phyloP scores from a whole-genome alignment of 1,140 invertebrate species.

The Saccostrea cuccullata region DNA sequence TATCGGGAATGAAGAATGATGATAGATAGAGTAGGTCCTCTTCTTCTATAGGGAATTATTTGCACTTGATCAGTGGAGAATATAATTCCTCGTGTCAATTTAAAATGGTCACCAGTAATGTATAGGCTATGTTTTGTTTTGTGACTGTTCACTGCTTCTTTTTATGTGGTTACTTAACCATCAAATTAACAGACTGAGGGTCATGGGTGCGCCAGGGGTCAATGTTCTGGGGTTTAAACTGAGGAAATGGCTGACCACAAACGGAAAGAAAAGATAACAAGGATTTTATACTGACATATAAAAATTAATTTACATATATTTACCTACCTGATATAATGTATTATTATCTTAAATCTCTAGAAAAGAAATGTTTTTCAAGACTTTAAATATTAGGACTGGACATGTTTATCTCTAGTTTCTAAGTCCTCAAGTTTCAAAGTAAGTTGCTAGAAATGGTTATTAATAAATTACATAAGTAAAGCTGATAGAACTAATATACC shows the following conservation, averaged over 20 bases:
- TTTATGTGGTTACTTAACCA: constrained; percentile 30
- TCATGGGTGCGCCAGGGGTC: background rate
- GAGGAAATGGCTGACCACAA: background rate
- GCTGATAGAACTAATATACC: too few relatives aligned
- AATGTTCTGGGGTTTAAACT: background rate
- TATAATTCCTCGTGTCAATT: background rate
- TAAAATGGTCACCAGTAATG: background rate
- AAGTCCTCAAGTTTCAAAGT: too few relatives aligned
- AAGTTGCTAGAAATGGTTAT: too few relatives aligned
- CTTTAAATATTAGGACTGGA: too few relatives aligned
- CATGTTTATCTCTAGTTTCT: too few relatives aligned
- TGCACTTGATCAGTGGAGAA: constrained; percentile 6
- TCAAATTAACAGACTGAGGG: background rate
- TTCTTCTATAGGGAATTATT: background rate
- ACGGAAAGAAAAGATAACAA: background rate
- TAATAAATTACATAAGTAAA: too few relatives aligned
- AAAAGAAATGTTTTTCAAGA: too few relatives aligned
- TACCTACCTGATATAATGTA: too few relatives aligned
- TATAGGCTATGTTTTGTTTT: background rate
- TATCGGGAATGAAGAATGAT: background rate
- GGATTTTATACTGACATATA: background rate
- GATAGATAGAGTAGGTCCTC: background rate
- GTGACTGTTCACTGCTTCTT: background rate
- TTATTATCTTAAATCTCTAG: too few relatives aligned
- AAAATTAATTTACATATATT: background rate